Conservation (phyloP, 2,888 invertebrate genomes). For the Ophioninae sp. region DNA sequence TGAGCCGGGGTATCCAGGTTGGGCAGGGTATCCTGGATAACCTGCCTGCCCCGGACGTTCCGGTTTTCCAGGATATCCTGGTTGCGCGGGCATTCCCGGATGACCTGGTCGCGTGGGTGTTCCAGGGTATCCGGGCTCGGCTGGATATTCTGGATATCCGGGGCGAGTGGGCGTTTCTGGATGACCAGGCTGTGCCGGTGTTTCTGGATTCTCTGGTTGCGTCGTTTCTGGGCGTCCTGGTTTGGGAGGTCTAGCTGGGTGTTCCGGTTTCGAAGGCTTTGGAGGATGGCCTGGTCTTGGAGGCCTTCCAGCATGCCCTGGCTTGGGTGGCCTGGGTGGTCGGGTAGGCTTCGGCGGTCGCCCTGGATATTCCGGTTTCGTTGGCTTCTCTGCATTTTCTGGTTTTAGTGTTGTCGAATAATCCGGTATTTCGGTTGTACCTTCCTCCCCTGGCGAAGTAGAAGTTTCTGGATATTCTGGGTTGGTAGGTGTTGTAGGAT, state of each 20-base stretch:
- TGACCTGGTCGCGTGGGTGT: constrained; percentile 76
- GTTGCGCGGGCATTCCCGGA: constrained; percentile 61
- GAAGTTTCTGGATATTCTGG: constrained; percentile 72
- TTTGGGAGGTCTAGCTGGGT: constrained; percentile 76
- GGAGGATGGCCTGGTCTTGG: constrained; percentile 48
- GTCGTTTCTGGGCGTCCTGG: constrained; percentile 77
- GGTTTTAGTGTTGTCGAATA: constrained; percentile 58
- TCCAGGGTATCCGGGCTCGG: constrained; percentile 75
- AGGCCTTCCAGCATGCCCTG: constrained; percentile 55
- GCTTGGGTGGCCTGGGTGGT: constrained; percentile 58
- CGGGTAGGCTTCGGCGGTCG: not conserved
- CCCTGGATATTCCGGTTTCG: constrained; percentile 25
- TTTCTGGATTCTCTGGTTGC: constrained; percentile 61
- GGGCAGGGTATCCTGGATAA: constrained; percentile 61
- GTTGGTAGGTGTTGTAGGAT: constrained; percentile 42
- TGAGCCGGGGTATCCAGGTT: constrained; percentile 80
- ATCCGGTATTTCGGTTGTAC: constrained; percentile 7
- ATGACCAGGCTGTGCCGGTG: constrained; percentile 8
- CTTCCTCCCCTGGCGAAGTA: constrained; percentile 69
- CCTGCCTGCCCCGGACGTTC: constrained; percentile 64
- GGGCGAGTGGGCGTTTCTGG: constrained; percentile 59
- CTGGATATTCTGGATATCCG: constrained; percentile 54
- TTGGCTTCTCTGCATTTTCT: constrained; percentile 60
- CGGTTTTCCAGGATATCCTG: constrained; percentile 76
- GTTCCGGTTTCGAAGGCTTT: constrained; percentile 65